Percentiles rank a stretch among this genome's conserved stretches.
These are phyloP conservation scores for Caiman crocodilus DNA, from an alignment of 2,797 vertebrate genomes.

Conservation along the genomic window DNA sequence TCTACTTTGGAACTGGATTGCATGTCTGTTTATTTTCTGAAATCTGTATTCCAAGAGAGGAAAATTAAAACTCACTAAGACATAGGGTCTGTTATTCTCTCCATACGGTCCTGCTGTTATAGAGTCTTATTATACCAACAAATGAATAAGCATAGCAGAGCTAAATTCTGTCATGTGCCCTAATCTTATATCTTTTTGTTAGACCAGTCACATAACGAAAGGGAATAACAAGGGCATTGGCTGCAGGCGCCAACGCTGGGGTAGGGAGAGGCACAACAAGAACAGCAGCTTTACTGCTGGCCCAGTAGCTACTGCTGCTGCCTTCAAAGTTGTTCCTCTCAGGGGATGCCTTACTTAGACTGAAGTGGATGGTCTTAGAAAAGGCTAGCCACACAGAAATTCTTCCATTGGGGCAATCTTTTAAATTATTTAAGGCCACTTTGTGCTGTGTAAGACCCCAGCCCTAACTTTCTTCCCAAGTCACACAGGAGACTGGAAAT, in stretches of 20 bases:
- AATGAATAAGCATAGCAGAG: not conserved
- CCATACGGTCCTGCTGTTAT: slow-evolving; percentile 7
- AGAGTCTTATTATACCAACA: not conserved
- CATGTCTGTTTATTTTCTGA: slow-evolving; percentile 36
- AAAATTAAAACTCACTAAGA: slow-evolving; percentile 49
- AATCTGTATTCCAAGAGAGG: slow-evolving; percentile 19
- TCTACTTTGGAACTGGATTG: slow-evolving; percentile 30
- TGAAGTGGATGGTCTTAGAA: not conserved
- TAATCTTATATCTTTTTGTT: not conserved
- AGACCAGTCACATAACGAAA: not conserved
- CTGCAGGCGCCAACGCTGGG: no score
- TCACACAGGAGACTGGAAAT: not conserved
- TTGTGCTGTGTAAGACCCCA: not conserved
- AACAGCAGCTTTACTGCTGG: no score
- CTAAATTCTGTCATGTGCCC: not conserved
- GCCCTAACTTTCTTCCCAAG: not conserved
- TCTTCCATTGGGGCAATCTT: not conserved
- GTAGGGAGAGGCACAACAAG: no score
- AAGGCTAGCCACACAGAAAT: not conserved
- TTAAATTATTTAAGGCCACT: not conserved
- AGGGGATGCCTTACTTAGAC: no score
- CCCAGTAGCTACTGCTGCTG: no score
- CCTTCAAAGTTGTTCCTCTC: no score
- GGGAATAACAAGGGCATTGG: no score
- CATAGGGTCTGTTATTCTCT: slow-evolving; percentile 18